Conservation (phyloP, 2,797 vertebrate species). For the Gymnoscopelus braueri region DNA sequence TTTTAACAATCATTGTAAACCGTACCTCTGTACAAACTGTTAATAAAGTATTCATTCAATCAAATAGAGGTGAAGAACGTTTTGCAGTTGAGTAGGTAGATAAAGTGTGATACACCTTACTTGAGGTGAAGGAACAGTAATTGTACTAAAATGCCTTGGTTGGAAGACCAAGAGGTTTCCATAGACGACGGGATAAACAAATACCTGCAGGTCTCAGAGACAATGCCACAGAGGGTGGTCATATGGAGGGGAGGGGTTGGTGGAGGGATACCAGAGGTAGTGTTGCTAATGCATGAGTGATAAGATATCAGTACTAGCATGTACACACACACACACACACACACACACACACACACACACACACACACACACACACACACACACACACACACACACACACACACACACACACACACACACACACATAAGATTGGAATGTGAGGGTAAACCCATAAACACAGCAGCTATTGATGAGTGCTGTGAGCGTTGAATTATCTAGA, state of each 20-base stretch:
- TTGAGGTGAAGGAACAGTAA: background rate
- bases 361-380: constrained; percentile 15
- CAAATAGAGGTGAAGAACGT: too few relatives aligned
- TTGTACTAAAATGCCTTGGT: background rate
- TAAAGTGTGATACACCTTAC: background rate
- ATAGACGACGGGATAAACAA: too few relatives aligned
- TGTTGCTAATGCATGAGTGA: constrained; percentile 33
- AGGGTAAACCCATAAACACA: constrained; percentile 52
- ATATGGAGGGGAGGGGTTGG: background rate
- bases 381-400: constrained; percentile 19
- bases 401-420: constrained; percentile 14
- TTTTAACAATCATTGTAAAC: too few relatives aligned
- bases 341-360: background rate
- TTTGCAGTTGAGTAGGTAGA: too few relatives aligned
- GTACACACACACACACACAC: background rate
- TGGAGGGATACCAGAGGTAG: constrained; percentile 22
- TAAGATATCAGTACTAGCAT: constrained; percentile 9
- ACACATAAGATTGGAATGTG: constrained; percentile 59
- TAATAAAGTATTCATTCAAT: too few relatives aligned
- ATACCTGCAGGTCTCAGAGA: too few relatives aligned
- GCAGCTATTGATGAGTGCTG: constrained; percentile 47
- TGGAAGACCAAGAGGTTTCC: background rate
- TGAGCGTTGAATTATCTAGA: constrained; percentile 51
- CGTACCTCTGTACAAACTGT: too few relatives aligned
- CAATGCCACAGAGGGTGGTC: constrained; percentile 6